Evolutionary conservation across 2,888 invertebrate species (phyloP), one percentile per base, ranked within the genome.

Genomic region (Cremastinae sp.): DNA sequence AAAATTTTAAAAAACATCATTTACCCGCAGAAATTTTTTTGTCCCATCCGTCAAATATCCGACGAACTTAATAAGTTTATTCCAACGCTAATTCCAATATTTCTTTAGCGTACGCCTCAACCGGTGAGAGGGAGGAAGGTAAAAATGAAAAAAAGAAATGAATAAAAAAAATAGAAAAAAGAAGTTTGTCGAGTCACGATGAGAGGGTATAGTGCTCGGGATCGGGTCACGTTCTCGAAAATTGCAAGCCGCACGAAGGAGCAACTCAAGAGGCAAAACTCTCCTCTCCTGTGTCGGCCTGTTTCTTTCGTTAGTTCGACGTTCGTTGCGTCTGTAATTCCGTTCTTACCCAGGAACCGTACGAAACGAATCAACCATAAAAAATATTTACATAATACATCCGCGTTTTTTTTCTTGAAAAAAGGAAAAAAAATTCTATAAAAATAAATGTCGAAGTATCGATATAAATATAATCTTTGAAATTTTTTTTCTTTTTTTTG

Each of bases 181-280:
- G 8, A 28, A 74, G 35, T 3, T 20, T 35, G 49, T 8, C 18
- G 35, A 68, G 58, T 53, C 71, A 62, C 62, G 68, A 65, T 39
- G 68, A 41, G 43, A 28, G 28, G 35, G 45, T 43, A 4, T 7
- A 37, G 41, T 16, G 41, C 56, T 53, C 65, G 55, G 75, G 75
- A 62, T 75, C 69, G 72, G 81, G 82, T 86, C 85, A 85, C 85
- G 85, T 86, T 82, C 82, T 78, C 77, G 81, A 84, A 85, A 83
- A 85, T 86, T 84, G 83, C 82, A 82, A 80, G 81, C 72, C 74
- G 74, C 74, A 28, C 28, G 28, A 28, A 28, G 73, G 55, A 64
- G 58, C 79, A 76, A 71, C 73, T 39, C 55, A 55, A 18, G 59
- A 75, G 22, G 59, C 59, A 39, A 69, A 28, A 28, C 28, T 28